Evolutionary conservation across 1,140 invertebrate genomes (phyloP), one percentile per base, ranked within the genome.

Genomic region (Sitobion miscanthi): DNA sequence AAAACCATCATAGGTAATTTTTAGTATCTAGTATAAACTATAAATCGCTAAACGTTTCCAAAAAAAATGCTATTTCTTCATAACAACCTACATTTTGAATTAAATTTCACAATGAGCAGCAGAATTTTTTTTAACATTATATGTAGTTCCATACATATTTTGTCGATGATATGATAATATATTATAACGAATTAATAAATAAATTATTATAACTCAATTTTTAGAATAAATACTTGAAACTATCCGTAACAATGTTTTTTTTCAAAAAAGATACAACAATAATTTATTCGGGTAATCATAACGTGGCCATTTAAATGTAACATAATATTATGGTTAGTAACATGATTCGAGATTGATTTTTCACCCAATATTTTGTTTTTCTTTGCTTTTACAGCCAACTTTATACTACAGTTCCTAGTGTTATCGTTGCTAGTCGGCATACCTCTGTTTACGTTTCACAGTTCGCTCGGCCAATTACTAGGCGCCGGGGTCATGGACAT

Each of bases 351-450:
- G 21, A 77, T 69, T 49, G 47, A 49, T 87, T 87, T n/a, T 86
- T 93, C 52, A 87, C 4, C 35, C 62, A 21, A 11, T 69, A 3
- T 69, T 82, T 82, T 82, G 35, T 62, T 94, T 89, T 93, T 90
- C 69, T 94, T 95, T 95, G 95, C 94, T 95, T 94, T 96, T 96
- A 83, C 96, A 97, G 97, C 97, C 82, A 98, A 97, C 95, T 99
- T 99, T 95, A 97, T 99, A 94, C 95, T 98, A 94, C 98, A 99
- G 96, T 99, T 98, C 95, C 95, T 98, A 88, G 95, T 99, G 94
- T 96, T 99, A 94, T 98, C 98, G 1, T 94, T 98, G 62, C 94
- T 98, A 62, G 96, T 98, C 94, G 98, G 98, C 86, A 97, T 99
- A 94, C 98, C 98, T 20, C 95, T 99, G 86, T 96, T 98, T 93